Evolutionary conservation across 2,797 vertebrate species (phyloP).

Genomic region (Agapornis canus): DNA sequence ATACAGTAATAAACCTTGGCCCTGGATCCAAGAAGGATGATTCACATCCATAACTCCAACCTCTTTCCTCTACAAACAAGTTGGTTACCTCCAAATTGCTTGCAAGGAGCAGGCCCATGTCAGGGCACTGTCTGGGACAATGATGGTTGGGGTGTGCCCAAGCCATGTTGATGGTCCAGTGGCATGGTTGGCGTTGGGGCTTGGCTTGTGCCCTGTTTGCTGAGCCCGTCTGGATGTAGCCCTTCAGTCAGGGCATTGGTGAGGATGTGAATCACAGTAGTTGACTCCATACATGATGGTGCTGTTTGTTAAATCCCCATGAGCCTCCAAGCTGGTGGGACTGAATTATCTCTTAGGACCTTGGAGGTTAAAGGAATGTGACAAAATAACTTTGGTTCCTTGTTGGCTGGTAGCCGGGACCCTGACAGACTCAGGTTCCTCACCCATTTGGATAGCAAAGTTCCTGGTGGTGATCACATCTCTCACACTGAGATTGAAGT

Average conservation of each 20-base stretch:
- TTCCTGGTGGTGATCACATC: not conserved
- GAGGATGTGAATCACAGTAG: not conserved
- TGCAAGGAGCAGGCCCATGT: not conserved
- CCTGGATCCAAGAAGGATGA: not conserved
- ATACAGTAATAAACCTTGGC: not conserved
- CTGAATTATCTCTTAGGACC: not conserved
- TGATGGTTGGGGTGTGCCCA: not conserved
- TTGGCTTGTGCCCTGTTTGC: not conserved
- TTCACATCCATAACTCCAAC: not conserved
- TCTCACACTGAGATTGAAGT: not conserved
- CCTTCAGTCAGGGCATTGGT: not conserved
- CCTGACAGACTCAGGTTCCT: not conserved
- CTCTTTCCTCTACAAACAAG: not conserved
- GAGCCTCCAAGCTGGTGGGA: not conserved
- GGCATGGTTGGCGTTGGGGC: not conserved
- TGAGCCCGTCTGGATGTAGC: not conserved
- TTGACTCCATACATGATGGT: fast-evolving
- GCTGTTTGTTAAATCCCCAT: not conserved
- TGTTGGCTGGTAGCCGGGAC: not conserved
- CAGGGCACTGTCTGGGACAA: not conserved
- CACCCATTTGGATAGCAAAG: not conserved
- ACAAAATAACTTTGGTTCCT: not conserved
- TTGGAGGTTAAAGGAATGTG: not conserved
- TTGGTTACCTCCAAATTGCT: not conserved
- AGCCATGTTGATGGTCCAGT: not conserved